A percentile compares a stretch with the other conserved stretches of the same genome.
These are phyloP conservation scores for Dicyema japonicum DNA, from an alignment of 1,140 invertebrate species.

Conservation along the genomic window DNA sequence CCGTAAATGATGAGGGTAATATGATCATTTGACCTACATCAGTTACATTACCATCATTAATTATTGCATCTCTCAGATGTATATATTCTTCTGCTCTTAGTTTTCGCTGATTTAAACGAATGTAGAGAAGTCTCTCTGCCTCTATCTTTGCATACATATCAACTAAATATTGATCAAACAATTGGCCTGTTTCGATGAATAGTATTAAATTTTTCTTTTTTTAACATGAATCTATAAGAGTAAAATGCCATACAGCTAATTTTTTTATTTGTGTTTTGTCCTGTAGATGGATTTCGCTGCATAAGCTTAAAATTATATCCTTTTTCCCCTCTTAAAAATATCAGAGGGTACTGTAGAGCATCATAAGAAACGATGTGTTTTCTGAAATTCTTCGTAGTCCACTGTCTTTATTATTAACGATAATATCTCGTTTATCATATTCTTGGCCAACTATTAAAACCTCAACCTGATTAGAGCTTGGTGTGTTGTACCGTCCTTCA, in stretches of 20 bases:
- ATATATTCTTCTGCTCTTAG: constrained; percentile 7
- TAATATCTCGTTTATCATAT: constrained; percentile 8
- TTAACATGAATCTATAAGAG: constrained; percentile 4
- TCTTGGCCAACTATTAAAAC: constrained; percentile 11
- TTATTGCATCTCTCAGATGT: constrained; percentile 6
- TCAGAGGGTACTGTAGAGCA: constrained; percentile 6
- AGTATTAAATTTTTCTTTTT: constrained; percentile 5
- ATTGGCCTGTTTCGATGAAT: constrained; percentile 10
- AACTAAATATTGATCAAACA: constrained; percentile 17
- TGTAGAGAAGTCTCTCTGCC: constrained; percentile 8
- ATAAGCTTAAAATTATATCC: constrained; percentile 5
- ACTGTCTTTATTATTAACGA: no score
- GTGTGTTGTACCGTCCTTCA: constrained; percentile 12
- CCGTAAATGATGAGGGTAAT: constrained; percentile 14
- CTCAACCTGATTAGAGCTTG: constrained; percentile 10
- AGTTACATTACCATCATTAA: constrained; percentile 4
- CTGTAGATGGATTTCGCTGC: constrained; percentile 2
- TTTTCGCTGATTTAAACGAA: constrained; percentile 7
- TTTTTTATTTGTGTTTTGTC: constrained; percentile 3
- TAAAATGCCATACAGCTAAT: constrained; percentile 4
- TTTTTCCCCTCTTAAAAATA: constrained; percentile 5
- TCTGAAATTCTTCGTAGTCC: no score
- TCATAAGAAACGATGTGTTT: no score
- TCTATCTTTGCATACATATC: constrained; percentile 18
- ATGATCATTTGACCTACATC: constrained; percentile 12